These are phyloP conservation scores for Pogonus chalceus DNA, from an alignment of 1,140 invertebrate species.

Conservation along the genomic window DNA sequence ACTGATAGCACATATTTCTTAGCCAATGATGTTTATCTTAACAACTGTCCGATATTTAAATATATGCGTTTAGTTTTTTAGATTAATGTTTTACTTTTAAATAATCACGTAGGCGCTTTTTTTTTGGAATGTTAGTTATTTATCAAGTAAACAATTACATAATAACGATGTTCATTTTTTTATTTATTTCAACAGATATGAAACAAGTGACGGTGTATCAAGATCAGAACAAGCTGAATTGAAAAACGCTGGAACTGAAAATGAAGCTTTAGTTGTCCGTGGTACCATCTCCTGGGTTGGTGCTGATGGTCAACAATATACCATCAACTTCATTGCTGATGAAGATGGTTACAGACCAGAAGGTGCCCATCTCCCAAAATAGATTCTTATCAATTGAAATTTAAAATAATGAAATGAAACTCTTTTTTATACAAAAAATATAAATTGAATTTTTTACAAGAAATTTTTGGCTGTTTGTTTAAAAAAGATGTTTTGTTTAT, in stretches of 20 bases:
- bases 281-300: slow-evolving; percentile 33
- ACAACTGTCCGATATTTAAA: not conserved
- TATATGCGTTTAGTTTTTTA: not conserved
- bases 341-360: slow-evolving; percentile 45
- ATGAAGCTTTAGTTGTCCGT: slow-evolving; percentile 7
- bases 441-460: too few species aligned
- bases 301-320: slow-evolving; percentile 39
- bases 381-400: too few species aligned
- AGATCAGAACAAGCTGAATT: slow-evolving; percentile 40
- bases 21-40: not conserved
- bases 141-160: not conserved
- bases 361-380: slow-evolving; percentile 38
- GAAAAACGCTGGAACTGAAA: slow-evolving; percentile 28
- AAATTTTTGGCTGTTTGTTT: too few species aligned
- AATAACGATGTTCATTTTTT: not conserved
- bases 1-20: not conserved
- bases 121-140: slow-evolving; percentile 3
- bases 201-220: slow-evolving; percentile 45
- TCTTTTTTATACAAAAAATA: too few species aligned
- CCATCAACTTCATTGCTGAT: slow-evolving; percentile 44
- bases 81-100: not conserved
- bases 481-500: too few species aligned
- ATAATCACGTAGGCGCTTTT: not conserved
- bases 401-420: too few species aligned
- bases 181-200: slow-evolving; percentile 33